A percentile compares a stretch with the other conserved stretches of the same genome.
Evolutionary conservation across 2,888 invertebrate genomes (phyloP).

Genomic region (Apotomis betuletana): DNA sequence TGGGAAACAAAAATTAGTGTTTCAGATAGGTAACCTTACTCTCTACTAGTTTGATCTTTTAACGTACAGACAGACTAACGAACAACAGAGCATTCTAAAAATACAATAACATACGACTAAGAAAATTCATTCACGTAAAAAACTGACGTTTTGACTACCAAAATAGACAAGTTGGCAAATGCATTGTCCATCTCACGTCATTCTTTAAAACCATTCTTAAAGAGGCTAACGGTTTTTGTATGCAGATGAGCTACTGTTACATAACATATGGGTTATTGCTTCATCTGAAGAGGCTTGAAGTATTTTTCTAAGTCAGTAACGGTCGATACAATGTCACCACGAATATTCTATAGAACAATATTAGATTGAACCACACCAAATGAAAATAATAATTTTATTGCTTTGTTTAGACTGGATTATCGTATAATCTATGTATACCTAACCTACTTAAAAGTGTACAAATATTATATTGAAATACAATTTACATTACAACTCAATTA

Average conservation of each 20-base stretch:
- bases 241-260: slow-evolving; percentile 34
- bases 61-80: too few relatives aligned
- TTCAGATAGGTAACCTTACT: too few relatives aligned
- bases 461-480: too few relatives aligned
- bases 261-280: slow-evolving; percentile 8
- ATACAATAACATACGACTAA: neutral
- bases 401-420: too few relatives aligned
- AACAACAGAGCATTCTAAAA: neutral
- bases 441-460: too few relatives aligned
- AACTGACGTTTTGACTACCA: slow-evolving; percentile 4
- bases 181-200: neutral
- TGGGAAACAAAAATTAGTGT: too few relatives aligned
- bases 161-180: neutral
- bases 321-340: neutral
- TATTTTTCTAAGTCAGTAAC: neutral
- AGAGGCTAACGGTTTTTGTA: slow-evolving; percentile 31
- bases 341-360: too few relatives aligned
- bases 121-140: neutral
- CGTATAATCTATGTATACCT: too few relatives aligned
- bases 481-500: too few relatives aligned
- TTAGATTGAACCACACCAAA: too few relatives aligned
- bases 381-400: too few relatives aligned
- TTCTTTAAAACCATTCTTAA: slow-evolving; percentile 13
- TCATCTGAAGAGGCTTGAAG: neutral
- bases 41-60: too few relatives aligned